These are phyloP conservation scores for Gambusia yucatana DNA, from an alignment of 2,797 vertebrate genomes.

Conservation along the genomic window DNA sequence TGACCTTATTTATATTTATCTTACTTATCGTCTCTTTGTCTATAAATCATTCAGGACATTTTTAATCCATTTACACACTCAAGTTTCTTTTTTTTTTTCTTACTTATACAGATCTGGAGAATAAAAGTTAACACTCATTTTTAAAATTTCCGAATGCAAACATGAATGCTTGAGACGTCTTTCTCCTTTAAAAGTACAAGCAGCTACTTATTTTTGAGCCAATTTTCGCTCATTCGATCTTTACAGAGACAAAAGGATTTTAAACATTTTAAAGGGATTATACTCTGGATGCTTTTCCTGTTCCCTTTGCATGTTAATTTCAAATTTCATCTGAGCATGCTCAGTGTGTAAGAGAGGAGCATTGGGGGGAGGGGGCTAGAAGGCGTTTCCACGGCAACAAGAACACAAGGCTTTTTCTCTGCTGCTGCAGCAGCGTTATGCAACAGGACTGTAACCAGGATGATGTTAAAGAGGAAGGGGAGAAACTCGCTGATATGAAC, in stretches of 20 bases:
- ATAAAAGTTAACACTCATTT: not conserved
- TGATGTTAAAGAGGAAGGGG: conserved; percentile 39
- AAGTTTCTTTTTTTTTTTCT: not conserved
- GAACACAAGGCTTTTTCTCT: conserved; percentile 71
- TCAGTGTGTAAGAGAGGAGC: conserved; percentile 33
- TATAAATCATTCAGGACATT: not conserved
- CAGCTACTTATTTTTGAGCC: not conserved
- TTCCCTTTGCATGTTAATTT: conserved; percentile 41
- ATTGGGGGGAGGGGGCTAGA: not conserved
- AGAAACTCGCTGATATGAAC: conserved; percentile 27
- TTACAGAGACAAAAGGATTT: not conserved
- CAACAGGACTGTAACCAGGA: conserved; percentile 73
- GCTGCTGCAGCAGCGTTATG: conserved; percentile 70
- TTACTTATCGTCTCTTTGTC: not conserved
- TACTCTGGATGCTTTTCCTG: conserved; percentile 31
- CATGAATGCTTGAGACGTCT: not conserved
- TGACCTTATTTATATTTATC: not conserved
- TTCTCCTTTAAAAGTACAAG: not conserved
- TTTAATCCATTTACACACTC: not conserved
- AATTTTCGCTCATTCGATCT: not conserved
- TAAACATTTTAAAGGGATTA: not conserved
- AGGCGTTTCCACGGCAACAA: conserved; percentile 66
- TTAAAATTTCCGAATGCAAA: not conserved
- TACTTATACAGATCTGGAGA: not conserved
- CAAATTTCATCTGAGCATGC: conserved; percentile 54